Evolutionary conservation across 2,888 invertebrate species (phyloP), one percentile per base, ranked within the genome.

Genomic region (Anorthoa munda): DNA sequence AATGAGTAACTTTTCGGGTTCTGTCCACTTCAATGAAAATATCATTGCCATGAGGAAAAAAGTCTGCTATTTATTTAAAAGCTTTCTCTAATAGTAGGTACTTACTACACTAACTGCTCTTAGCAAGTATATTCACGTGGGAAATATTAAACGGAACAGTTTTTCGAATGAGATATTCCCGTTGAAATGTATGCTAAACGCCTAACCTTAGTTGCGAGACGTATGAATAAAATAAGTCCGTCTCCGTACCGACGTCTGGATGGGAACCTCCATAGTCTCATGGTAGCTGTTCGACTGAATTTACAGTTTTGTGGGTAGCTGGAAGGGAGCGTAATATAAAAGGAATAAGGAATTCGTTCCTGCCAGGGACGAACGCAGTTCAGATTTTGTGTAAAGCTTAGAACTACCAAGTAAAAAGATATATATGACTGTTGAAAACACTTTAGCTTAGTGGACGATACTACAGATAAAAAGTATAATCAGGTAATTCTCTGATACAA

Each of bases 101-200:
- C 4, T 26, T 39, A 61, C 39, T 39, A 39, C 4, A 39, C 39
- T 9, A 9, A 31, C 63, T 39, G 48, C 60, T 79, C 86, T 81
- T 79, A 77, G 76, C 71, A 12, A 18, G 56, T 59, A 82, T 61
- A 51, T 66, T 64, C 84, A 67, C 82, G 18, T 58, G 86, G 73
- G 84, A 66, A 61, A 48, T 79, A 81, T 85, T 84, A 81, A 72
- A 68, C 60, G 53, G 67, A 74, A 83, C 78, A 77, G 81, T 82
- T 82, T 80, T 83, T 83, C 67, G 70, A 77, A 83, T 72, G 85
- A 81, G 79, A 81, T 85, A 82, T 87, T 87, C 72, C 61, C 79
- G 86, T 87, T 87, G 85, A 86, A 87, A 87, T 87, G 85, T 87
- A 87, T 87, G 87, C 86, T 82, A 87, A 87, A 83, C 79, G 77